Evolutionary conservation across 1,140 invertebrate species (phyloP).

Genomic region (Drosophila watanabei): DNA sequence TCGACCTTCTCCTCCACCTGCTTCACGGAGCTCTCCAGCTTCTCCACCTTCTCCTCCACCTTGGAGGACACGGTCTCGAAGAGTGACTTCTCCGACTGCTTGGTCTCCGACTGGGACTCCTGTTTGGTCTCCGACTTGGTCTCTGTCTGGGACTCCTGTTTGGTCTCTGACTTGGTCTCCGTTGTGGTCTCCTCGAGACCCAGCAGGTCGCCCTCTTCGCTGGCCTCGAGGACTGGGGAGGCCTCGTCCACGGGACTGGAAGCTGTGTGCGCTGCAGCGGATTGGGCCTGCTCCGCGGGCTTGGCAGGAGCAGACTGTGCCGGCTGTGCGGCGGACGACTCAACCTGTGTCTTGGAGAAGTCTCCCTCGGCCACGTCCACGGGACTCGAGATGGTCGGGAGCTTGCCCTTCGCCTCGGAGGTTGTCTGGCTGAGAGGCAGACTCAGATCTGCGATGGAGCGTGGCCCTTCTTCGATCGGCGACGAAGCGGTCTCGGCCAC

Average conservation of each 20-base stretch:
- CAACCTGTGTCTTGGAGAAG: constrained; percentile 28
- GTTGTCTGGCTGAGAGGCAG: constrained; percentile 24
- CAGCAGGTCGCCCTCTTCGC: constrained; percentile 24
- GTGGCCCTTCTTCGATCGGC: constrained; percentile 66
- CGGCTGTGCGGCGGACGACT: background rate
- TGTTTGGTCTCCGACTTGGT: background rate
- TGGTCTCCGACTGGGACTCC: background rate
- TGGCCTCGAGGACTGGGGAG: constrained; percentile 20
- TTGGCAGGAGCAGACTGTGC: constrained; percentile 19
- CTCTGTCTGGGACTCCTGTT: background rate
- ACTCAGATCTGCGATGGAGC: constrained; percentile 21
- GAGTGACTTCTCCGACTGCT: background rate
- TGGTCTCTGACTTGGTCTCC: background rate
- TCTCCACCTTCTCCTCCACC: constrained; percentile 41
- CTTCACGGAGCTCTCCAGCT: constrained; percentile 16
- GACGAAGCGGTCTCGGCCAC: constrained; percentile 65
- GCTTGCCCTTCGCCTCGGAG: constrained; percentile 31
- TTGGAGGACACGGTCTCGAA: constrained; percentile 22
- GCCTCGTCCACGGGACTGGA: constrained; percentile 79
- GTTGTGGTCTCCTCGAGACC: constrained; percentile 14
- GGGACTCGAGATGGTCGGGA: constrained; percentile 73
- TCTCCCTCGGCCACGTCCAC: constrained; percentile 78
- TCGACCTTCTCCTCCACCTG: constrained; percentile 22
- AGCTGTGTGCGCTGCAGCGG: constrained; percentile 53
- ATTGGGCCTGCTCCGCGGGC: constrained; percentile 50